Percentiles rank a stretch among this genome's conserved stretches.
Conservation (phyloP, 2,888 invertebrate genomes). For the Eupithecia exiguata region DNA sequence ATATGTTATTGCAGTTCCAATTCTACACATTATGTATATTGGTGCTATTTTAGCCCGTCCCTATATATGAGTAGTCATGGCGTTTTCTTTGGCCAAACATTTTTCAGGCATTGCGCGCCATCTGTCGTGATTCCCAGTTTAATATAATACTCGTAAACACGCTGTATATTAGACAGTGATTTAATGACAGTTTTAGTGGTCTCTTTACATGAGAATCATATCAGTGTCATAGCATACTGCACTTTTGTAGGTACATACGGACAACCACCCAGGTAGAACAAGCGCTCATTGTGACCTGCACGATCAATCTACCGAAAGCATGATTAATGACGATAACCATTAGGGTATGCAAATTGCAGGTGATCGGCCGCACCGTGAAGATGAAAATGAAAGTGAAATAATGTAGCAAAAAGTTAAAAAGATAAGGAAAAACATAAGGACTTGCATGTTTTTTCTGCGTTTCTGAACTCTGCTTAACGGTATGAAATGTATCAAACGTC, state of each 20-base stretch:
- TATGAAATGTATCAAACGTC: neutral
- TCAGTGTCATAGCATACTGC: neutral
- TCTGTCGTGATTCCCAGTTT: too few relatives aligned
- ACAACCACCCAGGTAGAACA: slow-evolving; percentile 15
- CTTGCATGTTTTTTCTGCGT: neutral
- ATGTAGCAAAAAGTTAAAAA: neutral
- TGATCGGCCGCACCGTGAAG: slow-evolving; percentile 13
- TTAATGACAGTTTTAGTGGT: too few relatives aligned
- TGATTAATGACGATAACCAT: slow-evolving; percentile 41
- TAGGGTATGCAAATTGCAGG: slow-evolving; percentile 35
- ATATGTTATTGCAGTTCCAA: too few relatives aligned
- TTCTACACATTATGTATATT: too few relatives aligned
- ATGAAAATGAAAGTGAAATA: slow-evolving; percentile 7
- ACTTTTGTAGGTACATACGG: neutral
- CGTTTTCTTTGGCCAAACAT: too few relatives aligned
- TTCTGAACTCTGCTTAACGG: neutral
- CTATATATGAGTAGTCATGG: too few relatives aligned
- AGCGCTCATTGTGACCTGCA: slow-evolving; percentile 29
- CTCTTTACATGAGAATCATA: neutral
- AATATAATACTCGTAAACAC: too few relatives aligned
- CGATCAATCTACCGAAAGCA: slow-evolving; percentile 39
- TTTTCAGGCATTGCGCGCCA: too few relatives aligned
- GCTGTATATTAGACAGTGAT: too few relatives aligned
- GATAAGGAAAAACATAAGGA: neutral
- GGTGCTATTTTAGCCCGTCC: too few relatives aligned